These are phyloP conservation scores for Ammodytes marinus DNA, from an alignment of 2,113 vertebrate species.

Conservation along the genomic window DNA sequence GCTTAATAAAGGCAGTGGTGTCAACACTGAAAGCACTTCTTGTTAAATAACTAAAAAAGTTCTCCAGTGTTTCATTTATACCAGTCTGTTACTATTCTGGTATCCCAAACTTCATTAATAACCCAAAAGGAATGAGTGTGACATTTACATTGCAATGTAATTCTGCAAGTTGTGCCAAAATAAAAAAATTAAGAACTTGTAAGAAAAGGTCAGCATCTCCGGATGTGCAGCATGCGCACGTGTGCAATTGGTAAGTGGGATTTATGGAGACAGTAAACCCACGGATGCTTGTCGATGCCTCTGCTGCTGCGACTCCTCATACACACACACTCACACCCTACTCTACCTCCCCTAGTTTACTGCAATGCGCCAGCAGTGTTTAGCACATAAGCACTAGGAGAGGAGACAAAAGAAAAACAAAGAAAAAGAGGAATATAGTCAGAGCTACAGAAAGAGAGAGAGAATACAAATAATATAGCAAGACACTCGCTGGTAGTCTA, in stretches of 20 bases:
- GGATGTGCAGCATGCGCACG: slow-evolving; percentile 27
- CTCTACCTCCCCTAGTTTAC: slow-evolving; percentile 78
- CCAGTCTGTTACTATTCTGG: neutral
- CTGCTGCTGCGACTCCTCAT: slow-evolving; percentile 62
- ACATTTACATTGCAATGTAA: slow-evolving; percentile 66
- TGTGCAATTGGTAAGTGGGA: slow-evolving; percentile 63
- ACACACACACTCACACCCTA: slow-evolving; percentile 35
- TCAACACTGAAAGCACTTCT: neutral
- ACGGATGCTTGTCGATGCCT: slow-evolving; percentile 74
- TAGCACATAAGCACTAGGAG: slow-evolving; percentile 70
- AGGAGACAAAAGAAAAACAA: slow-evolving; percentile 66
- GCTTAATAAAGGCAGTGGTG: neutral
- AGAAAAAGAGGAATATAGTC: slow-evolving; percentile 37
- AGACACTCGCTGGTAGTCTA: slow-evolving; percentile 54
- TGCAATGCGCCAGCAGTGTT: slow-evolving; percentile 84
- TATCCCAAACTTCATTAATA: slow-evolving; percentile 56
- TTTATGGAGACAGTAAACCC: slow-evolving; percentile 79
- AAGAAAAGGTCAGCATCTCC: slow-evolving; percentile 73
- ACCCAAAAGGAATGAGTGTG: slow-evolving; percentile 59
- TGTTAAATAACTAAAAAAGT: neutral
- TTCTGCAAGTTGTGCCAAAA: slow-evolving; percentile 44
- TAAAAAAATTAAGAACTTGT: slow-evolving; percentile 38
- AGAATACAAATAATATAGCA: slow-evolving; percentile 44
- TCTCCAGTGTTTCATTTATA: slow-evolving; percentile 14
- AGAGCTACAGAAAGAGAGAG: slow-evolving; percentile 29